Percentiles rank a stretch among this genome's conserved stretches.
These are phyloP conservation scores for Setipinna tenuifilis DNA, from an alignment of 2,797 vertebrate genomes.

Conservation along the genomic window DNA sequence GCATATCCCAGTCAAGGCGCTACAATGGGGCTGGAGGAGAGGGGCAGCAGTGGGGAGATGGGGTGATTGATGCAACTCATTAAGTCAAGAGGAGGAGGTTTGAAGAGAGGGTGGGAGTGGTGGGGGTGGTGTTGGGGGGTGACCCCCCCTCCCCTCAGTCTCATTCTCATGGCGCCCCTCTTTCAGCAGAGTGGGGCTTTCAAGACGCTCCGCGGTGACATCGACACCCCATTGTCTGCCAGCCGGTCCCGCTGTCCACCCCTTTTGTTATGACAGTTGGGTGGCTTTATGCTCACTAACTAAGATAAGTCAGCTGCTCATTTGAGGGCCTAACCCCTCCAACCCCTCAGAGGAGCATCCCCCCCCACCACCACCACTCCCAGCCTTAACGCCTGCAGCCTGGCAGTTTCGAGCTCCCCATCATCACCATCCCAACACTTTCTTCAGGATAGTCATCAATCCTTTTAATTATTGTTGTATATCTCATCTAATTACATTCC, in stretches of 20 bases:
- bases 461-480: neutral
- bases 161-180: conserved; percentile 59
- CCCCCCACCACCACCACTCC: conserved; percentile 42
- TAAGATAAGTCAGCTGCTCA: conserved; percentile 82
- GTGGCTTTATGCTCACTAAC: conserved; percentile 79
- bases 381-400: conserved; percentile 39
- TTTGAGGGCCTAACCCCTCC: conserved; percentile 75
- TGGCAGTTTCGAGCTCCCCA: conserved; percentile 10
- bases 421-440: neutral
- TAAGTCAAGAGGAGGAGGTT: conserved; percentile 14
- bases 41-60: neutral
- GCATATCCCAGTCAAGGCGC: conserved; percentile 13
- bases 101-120: neutral
- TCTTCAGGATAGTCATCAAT: neutral
- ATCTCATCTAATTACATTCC: neutral
- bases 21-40: conserved; percentile 17
- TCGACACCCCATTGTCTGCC: conserved; percentile 70
- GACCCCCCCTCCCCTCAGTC: conserved; percentile 37
- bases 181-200: conserved; percentile 64
- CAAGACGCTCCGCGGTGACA: conserved; percentile 63
- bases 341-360: conserved; percentile 63
- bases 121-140: conserved; percentile 36
- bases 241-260: conserved; percentile 68
- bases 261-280: conserved; percentile 84
- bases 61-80: conserved; percentile 17